Evolutionary conservation across 1,140 invertebrate genomes (phyloP).

Genomic region (Brachionus angularis): DNA sequence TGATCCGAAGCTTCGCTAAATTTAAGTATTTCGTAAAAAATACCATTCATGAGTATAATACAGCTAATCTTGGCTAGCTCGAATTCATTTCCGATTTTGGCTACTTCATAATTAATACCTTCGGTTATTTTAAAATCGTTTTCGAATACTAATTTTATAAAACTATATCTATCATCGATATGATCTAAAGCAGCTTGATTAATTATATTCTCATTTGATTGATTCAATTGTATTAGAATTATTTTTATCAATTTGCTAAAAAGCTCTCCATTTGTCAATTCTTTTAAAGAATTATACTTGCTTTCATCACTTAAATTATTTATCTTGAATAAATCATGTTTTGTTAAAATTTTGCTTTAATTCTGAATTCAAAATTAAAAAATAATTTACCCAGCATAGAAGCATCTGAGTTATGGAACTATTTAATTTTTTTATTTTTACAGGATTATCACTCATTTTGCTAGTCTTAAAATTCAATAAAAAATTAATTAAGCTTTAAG

Average conservation of each 20-base stretch:
- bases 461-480: too few relatives aligned
- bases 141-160: constrained; percentile 3
- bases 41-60: constrained; percentile 26
- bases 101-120: constrained; percentile 23
- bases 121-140: constrained; percentile 29
- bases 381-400: constrained; percentile 14
- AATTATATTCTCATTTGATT: constrained; percentile 5
- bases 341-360: too few relatives aligned
- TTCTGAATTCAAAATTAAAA: background rate
- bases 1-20: constrained; percentile 27
- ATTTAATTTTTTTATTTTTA: constrained; percentile 8
- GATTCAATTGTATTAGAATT: background rate
- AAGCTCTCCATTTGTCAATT: background rate
- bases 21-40: background rate
- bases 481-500: too few relatives aligned
- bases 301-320: background rate
- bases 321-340: too few relatives aligned
- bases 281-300: background rate
- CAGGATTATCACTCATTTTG: background rate
- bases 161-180: constrained; percentile 8
- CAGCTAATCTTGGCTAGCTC: constrained; percentile 36
- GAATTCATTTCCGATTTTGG: constrained; percentile 39
- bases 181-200: constrained; percentile 2
- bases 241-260: background rate
- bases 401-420: constrained; percentile 24